These are phyloP conservation scores for Mesorhabditis sp. DNA, from an alignment of 2,888 invertebrate species.

Conservation along the genomic window DNA sequence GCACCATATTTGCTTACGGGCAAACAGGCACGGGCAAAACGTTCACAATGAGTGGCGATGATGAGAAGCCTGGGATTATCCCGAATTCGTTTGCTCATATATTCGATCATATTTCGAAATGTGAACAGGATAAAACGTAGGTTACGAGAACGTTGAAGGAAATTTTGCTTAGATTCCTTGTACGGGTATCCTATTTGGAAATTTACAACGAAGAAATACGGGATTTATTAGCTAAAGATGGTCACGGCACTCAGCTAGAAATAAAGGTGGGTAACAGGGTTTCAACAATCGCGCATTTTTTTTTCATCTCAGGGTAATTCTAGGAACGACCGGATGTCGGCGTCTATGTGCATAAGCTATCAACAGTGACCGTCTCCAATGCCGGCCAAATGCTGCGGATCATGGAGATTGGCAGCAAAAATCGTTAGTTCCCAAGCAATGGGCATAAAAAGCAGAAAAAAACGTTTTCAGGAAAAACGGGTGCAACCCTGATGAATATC, in stretches of 20 bases:
- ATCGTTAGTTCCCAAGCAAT: slow-evolving; percentile 67
- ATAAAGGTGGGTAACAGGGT: slow-evolving; percentile 30
- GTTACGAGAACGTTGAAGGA: slow-evolving; percentile 42
- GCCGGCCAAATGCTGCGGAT: slow-evolving; percentile 89
- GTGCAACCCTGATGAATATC: slow-evolving; percentile 93
- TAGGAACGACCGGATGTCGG: slow-evolving; percentile 93
- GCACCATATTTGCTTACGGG: slow-evolving; percentile 68
- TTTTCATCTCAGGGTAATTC: slow-evolving; percentile 7
- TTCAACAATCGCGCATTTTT: neutral
- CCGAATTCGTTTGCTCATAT: slow-evolving; percentile 98
- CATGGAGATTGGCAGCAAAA: slow-evolving; percentile 92
- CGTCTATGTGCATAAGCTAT: slow-evolving; percentile 94
- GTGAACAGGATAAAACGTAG: slow-evolving; percentile 82
- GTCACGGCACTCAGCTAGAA: slow-evolving; percentile 63
- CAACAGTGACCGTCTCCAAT: slow-evolving; percentile 94
- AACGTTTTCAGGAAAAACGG: slow-evolving; percentile 65
- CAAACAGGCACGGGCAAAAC: slow-evolving; percentile 92
- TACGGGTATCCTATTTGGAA: slow-evolving; percentile 93
- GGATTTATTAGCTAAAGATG: slow-evolving; percentile 85
- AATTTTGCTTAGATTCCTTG: slow-evolving; percentile 73
- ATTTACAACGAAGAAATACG: slow-evolving; percentile 98
- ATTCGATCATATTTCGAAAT: slow-evolving; percentile 92
- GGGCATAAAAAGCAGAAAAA: neutral
- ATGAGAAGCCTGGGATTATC: slow-evolving; percentile 86
- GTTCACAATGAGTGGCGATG: slow-evolving; percentile 92